Percentiles rank a stretch among this genome's conserved stretches.
These are phyloP conservation scores for Venustoraphidia nigricollis DNA, from an alignment of 2,888 invertebrate species.

Conservation along the genomic window DNA sequence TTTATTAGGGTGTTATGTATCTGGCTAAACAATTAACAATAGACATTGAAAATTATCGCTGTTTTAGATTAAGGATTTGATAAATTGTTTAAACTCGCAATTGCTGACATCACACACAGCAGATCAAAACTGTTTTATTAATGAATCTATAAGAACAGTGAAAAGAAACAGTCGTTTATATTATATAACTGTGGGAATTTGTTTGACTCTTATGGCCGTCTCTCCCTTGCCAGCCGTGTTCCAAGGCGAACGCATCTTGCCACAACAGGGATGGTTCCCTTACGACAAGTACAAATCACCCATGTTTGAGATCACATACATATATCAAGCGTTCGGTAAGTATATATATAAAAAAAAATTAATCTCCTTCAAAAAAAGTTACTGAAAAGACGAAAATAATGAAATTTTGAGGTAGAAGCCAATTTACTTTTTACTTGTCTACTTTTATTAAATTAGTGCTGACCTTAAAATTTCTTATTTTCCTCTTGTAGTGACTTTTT, in stretches of 20 bases:
- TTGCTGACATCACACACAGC: slow-evolving; percentile 1
- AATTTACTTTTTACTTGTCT: no score
- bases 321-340: neutral
- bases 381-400: no score
- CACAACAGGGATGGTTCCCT: slow-evolving; percentile 24
- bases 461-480: no score
- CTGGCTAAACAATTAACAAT: no score
- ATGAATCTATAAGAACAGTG: slow-evolving; percentile 3
- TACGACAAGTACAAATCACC: slow-evolving; percentile 24
- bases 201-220: slow-evolving; percentile 8
- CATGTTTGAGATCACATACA: neutral
- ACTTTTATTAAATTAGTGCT: no score
- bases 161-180: slow-evolving; percentile 3
- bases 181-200: neutral
- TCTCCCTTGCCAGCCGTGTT: slow-evolving; percentile 9
- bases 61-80: slow-evolving; percentile 1
- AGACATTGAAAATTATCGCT: no score
- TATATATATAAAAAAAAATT: no score
- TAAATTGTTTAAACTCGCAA: slow-evolving; percentile 1
- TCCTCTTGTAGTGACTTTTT: no score
- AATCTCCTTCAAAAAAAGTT: no score
- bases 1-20: no score
- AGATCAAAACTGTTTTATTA: slow-evolving; percentile 5
- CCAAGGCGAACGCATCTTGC: slow-evolving; percentile 8
- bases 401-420: no score